A percentile compares a stretch with the other conserved stretches of the same genome.
phyloP scores from a whole-genome alignment of 2,888 invertebrate species.

The Melanophora roralis region DNA sequence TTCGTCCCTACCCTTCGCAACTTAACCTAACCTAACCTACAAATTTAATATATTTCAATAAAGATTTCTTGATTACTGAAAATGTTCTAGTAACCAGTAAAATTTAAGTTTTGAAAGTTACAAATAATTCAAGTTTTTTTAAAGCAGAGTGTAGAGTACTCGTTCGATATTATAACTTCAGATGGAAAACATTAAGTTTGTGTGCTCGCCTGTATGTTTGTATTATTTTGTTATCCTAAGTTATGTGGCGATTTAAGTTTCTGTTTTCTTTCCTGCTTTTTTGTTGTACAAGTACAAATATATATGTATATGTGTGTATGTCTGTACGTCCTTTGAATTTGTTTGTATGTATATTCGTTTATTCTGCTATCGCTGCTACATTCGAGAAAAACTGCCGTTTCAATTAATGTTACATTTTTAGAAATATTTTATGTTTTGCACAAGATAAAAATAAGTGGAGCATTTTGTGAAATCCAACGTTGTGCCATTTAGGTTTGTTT shows the following conservation, averaged over 20 bases:
- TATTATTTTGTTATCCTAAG: constrained; percentile 38
- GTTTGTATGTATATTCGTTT: background rate
- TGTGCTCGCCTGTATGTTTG: background rate
- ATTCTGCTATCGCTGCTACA: background rate
- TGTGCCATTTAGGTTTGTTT: background rate
- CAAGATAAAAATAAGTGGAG: constrained; percentile 34
- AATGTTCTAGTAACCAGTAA: too few species aligned
- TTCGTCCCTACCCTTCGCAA: too few species aligned
- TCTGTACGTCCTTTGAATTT: too few species aligned
- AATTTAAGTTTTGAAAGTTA: background rate
- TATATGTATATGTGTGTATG: background rate
- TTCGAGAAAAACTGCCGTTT: constrained; percentile 33
- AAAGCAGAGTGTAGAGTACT: background rate
- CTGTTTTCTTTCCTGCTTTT: background rate
- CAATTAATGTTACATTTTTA: constrained; percentile 48
- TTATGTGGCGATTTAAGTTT: constrained; percentile 32
- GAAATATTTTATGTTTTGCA: constrained; percentile 36
- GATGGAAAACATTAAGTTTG: background rate
- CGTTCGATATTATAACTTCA: background rate
- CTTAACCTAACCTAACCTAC: too few species aligned
- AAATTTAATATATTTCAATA: too few species aligned
- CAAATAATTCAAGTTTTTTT: background rate
- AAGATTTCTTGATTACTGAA: too few species aligned
- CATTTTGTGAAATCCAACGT: background rate
- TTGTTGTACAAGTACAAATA: background rate